Evolutionary conservation across 1,140 invertebrate species (phyloP).

Genomic region (Drosophila setifemur): DNA sequence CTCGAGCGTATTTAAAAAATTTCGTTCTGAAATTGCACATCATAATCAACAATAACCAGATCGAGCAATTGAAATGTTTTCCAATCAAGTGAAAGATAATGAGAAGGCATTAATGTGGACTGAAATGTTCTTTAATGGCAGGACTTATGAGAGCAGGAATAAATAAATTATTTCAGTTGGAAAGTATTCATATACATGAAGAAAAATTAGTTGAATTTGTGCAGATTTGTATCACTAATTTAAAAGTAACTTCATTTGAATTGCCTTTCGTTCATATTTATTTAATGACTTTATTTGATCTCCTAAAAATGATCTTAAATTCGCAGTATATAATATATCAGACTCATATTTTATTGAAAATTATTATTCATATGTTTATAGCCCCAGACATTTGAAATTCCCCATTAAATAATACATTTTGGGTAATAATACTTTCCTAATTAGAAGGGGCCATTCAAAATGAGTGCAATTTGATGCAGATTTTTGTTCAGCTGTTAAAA

Average conservation of each 20-base stretch:
- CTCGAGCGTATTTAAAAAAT: neutral
- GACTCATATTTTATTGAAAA: neutral
- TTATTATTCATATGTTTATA: neutral
- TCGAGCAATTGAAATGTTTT: constrained; percentile 53
- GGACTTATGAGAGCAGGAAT: constrained; percentile 10
- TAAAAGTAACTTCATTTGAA: too few relatives aligned
- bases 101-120: constrained; percentile 14
- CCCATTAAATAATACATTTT: neutral
- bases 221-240: too few relatives aligned
- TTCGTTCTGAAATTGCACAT: constrained; percentile 14
- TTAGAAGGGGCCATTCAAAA: constrained; percentile 8
- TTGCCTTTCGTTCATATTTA: too few relatives aligned
- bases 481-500: constrained; percentile 41
- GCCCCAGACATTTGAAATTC: neutral
- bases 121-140: constrained; percentile 15
- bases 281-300: too few relatives aligned
- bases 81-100: constrained; percentile 30
- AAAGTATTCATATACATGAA: too few relatives aligned
- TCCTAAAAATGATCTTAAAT: too few relatives aligned
- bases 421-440: neutral
- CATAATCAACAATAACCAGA: constrained; percentile 48
- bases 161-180: constrained; percentile 3
- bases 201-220: too few relatives aligned
- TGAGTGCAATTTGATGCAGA: constrained; percentile 31
- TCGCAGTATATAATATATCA: too few relatives aligned